Percentiles rank a stretch among this genome's conserved stretches.
These are phyloP conservation scores for Tipula helvola DNA, from an alignment of 2,888 invertebrate genomes.

Conservation along the genomic window DNA sequence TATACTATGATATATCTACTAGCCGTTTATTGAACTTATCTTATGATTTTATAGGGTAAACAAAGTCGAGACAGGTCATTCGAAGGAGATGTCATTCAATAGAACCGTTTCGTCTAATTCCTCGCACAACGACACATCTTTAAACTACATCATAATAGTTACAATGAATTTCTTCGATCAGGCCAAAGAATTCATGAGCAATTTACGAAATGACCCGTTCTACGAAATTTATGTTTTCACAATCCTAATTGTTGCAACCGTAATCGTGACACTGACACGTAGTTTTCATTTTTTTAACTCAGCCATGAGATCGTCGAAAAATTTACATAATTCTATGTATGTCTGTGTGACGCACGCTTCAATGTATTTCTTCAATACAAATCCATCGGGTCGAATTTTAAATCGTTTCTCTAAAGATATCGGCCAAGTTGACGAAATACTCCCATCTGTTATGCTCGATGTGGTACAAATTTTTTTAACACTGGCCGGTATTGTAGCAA, in stretches of 20 bases:
- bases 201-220: not conserved
- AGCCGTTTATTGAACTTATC: not conserved
- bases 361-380: constrained; percentile 79
- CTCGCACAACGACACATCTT: not conserved
- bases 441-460: constrained; percentile 35
- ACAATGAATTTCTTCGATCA: not conserved
- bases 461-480: constrained; percentile 58
- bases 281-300: constrained; percentile 41
- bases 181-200: not conserved
- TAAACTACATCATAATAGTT: not conserved
- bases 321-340: constrained; percentile 79
- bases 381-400: constrained; percentile 69
- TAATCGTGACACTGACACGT: constrained; percentile 31
- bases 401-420: constrained; percentile 87
- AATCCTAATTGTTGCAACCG: constrained; percentile 34
- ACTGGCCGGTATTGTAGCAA: constrained; percentile 65
- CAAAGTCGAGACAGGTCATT: not conserved
- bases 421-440: constrained; percentile 41
- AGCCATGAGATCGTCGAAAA: constrained; percentile 61
- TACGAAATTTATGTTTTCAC: constrained; percentile 38
- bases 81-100: not conserved
- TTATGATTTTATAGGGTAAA: constrained; percentile 14
- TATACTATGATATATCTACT: constrained; percentile 18
- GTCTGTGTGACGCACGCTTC: constrained; percentile 63
- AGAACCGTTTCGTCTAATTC: not conserved